A percentile compares a stretch with the other conserved stretches of the same genome.
These are phyloP conservation scores for Phaedon cochleariae DNA, from an alignment of 2,888 invertebrate genomes.

Conservation along the genomic window DNA sequence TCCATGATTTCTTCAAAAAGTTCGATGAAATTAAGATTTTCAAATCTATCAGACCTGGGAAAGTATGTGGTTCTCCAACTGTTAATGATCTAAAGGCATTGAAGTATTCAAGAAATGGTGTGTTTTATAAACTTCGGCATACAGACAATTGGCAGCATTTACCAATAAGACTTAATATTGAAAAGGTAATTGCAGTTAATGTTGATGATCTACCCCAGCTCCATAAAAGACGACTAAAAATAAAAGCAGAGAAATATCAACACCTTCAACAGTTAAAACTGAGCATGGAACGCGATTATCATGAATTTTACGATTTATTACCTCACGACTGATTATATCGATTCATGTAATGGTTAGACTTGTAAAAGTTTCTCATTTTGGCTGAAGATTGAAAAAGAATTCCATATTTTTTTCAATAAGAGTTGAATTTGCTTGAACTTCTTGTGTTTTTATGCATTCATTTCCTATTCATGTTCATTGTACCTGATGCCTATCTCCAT, in stretches of 20 bases:
- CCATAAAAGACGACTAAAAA: slow-evolving; percentile 13
- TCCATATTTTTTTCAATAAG: slow-evolving; percentile 6
- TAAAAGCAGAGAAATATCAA: slow-evolving; percentile 26
- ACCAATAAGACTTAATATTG: slow-evolving; percentile 14
- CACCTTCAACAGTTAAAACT: slow-evolving; percentile 26
- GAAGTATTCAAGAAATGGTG: slow-evolving; percentile 16
- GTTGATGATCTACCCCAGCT: slow-evolving; percentile 10
- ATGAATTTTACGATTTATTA: slow-evolving; percentile 26
- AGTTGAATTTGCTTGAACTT: background rate
- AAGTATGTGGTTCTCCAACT: slow-evolving; percentile 4
- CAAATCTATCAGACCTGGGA: slow-evolving; percentile 20
- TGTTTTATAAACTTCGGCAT: slow-evolving; percentile 20
- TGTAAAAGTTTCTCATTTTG: too few species aligned
- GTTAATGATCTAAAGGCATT: slow-evolving; percentile 18
- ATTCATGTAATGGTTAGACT: too few species aligned
- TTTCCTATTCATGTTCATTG: background rate
- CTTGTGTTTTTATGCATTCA: background rate
- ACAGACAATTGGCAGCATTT: slow-evolving; percentile 14
- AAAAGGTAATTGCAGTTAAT: slow-evolving; percentile 5
- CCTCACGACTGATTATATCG: slow-evolving; percentile 7
- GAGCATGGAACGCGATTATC: slow-evolving; percentile 25
- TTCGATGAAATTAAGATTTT: slow-evolving; percentile 16
- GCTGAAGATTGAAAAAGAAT: background rate
- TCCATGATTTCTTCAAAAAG: slow-evolving; percentile 18
- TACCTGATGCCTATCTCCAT: slow-evolving; percentile 4